phyloP scores from a whole-genome alignment of 2,888 invertebrate genomes.

The Drosophila melanosoma region DNA sequence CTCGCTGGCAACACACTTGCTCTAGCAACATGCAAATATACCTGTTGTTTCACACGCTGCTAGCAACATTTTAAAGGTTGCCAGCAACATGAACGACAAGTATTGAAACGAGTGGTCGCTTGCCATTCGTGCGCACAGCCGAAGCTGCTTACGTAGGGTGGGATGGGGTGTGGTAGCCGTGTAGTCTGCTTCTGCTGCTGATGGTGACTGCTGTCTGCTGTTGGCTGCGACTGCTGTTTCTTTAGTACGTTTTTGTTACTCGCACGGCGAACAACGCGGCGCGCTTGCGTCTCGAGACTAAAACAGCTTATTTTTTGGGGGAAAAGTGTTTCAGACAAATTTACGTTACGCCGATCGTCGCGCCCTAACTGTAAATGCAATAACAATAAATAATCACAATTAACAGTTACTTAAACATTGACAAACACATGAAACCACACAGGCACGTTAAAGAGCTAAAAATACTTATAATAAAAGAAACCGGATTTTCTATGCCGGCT shows the following conservation, averaged over 20 bases:
- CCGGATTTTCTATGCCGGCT: slow-evolving; percentile 51
- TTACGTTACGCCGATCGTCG: slow-evolving; percentile 43
- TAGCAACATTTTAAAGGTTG: slow-evolving; percentile 36
- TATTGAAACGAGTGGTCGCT: slow-evolving; percentile 18
- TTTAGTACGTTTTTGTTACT: slow-evolving; percentile 72
- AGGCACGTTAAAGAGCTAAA: background rate
- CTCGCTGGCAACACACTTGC: background rate
- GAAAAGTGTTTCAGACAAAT: slow-evolving; percentile 45
- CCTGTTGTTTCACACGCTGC: slow-evolving; percentile 42
- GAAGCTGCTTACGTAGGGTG: slow-evolving; percentile 22
- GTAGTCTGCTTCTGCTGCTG: slow-evolving; percentile 14
- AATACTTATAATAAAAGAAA: slow-evolving; percentile 34
- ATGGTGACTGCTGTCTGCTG: slow-evolving; percentile 27
- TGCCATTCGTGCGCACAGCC: slow-evolving; percentile 38
- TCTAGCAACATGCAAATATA: slow-evolving; percentile 47
- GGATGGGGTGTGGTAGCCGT: slow-evolving; percentile 5
- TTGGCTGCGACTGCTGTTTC: slow-evolving; percentile 34
- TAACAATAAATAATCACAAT: slow-evolving; percentile 17
- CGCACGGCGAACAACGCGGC: slow-evolving; percentile 66
- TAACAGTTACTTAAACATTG: background rate
- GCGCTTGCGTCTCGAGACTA: slow-evolving; percentile 54
- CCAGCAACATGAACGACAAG: slow-evolving; percentile 52
- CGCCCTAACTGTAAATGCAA: slow-evolving; percentile 32
- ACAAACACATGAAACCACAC: background rate
- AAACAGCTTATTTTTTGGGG: slow-evolving; percentile 11